Base-by-base conservation (phyloP, 2,888 invertebrate genomes). In the Agrochola litura region DNA sequence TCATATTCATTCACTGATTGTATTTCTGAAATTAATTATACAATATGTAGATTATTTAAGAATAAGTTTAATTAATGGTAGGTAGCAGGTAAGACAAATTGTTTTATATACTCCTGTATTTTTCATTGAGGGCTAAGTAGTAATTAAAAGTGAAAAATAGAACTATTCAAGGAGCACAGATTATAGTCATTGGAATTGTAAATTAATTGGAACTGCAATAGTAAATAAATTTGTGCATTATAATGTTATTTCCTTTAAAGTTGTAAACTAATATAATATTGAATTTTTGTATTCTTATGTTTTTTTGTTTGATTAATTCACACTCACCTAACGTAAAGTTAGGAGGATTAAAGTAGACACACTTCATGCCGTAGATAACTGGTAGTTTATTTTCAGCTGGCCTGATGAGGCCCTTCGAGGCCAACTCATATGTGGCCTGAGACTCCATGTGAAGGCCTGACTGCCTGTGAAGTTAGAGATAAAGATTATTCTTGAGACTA, bases 401-500 rank as follows among this genome's bases (percentile, higher is more conserved):
- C 77, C 99, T 96, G 6, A 99, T 97, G 0, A 98, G 97, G 0
- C 99, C 99, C 92, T 98, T 96, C 0, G 97, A 96, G 12, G 99
- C 99, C 77, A 99, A 91, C 77, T 99, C 99, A 94, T 99, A 99
- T 16, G 99, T 99, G 64, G 98, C 97, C 94, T 99, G 98, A 61
- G 98, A 98, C 89, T 98, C 98, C 81, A 98, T 97, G 92, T 98
- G 98, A 0, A 99, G 97, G 43, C 99, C 99, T 86, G 97, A 97
- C 64, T 98, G 91, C 86, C 98, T 98, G 92, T 75, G 95, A 83
- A 72, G 14, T 30, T 25, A 22, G 6, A 58, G 1, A 72, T 60
- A 43, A 37, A 30, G 6, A 64, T 46, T 63, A 66, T 56, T 63
- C 14, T 25, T 9, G 25, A 41, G 19, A 43, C n/a, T n/a, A n/a